Evolutionary conservation across 2,888 invertebrate genomes (phyloP).

Genomic region (Tenodera sinensis): DNA sequence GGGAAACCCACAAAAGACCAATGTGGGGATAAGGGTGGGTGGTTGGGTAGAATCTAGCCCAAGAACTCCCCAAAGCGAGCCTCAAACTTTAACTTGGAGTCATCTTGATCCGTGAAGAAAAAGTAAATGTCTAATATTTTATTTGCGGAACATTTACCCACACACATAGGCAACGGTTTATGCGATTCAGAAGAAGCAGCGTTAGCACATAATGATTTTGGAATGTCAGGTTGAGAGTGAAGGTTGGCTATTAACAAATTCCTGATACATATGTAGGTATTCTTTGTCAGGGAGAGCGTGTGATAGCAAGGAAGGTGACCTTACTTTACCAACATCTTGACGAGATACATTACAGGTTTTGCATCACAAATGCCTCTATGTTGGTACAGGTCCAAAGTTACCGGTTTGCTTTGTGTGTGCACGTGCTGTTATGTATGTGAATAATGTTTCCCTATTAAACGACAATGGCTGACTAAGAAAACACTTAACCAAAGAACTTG

Average conservation of each 20-base stretch:
- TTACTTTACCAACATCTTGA: neutral
- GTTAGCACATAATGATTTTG: too few relatives aligned
- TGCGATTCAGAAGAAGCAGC: too few relatives aligned
- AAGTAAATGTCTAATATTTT: too few relatives aligned
- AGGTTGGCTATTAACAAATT: neutral
- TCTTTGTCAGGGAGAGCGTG: neutral
- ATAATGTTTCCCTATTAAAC: neutral
- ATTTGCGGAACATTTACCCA: too few relatives aligned
- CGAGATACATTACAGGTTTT: neutral
- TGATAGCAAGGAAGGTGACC: slow-evolving; percentile 14
- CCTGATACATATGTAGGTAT: neutral
- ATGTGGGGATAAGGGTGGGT: too few relatives aligned
- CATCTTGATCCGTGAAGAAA: too few relatives aligned
- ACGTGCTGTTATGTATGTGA: neutral
- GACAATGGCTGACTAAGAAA: neutral
- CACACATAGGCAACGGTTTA: too few relatives aligned
- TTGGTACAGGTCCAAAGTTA: neutral
- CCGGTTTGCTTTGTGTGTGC: neutral
- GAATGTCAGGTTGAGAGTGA: neutral
- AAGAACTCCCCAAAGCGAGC: too few relatives aligned
- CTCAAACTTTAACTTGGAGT: too few relatives aligned
- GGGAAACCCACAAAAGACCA: too few relatives aligned
- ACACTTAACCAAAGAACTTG: neutral
- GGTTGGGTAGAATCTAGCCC: too few relatives aligned
- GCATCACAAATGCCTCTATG: neutral